Evolutionary conservation across 2,113 vertebrate species (phyloP).

Genomic region (Excalfactoria chinensis): DNA sequence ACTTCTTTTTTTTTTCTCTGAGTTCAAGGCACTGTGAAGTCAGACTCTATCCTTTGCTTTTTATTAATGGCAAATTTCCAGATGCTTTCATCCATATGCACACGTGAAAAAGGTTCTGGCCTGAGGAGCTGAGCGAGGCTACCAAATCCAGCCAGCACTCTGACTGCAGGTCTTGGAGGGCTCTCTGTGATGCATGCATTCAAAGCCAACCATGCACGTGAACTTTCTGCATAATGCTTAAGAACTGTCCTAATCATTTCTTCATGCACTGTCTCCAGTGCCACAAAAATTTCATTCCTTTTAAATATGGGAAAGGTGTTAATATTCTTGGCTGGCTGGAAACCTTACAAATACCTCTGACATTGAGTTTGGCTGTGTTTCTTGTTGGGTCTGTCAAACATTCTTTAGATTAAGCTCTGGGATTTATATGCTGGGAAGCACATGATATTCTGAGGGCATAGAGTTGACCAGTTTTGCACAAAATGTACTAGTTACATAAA

Average conservation of each 20-base stretch:
- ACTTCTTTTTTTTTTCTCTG: not conserved
- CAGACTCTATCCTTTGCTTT: not conserved
- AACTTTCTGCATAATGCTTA: not conserved
- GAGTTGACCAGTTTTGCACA: slow-evolving; percentile 56
- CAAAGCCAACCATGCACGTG: slow-evolving; percentile 27
- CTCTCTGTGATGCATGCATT: not conserved
- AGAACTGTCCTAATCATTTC: not conserved
- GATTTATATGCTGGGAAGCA: slow-evolving; percentile 73
- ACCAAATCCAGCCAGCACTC: not conserved
- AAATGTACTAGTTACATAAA: slow-evolving; percentile 15
- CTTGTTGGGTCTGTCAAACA: slow-evolving; percentile 73
- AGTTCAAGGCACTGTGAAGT: not conserved
- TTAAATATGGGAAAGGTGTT: slow-evolving; percentile 70
- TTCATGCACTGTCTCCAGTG: not conserved
- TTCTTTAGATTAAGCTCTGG: slow-evolving; percentile 72
- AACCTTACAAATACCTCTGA: slow-evolving; percentile 68
- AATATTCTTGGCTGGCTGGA: slow-evolving; percentile 65
- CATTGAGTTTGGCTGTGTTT: slow-evolving; percentile 72
- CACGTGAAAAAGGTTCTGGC: not conserved
- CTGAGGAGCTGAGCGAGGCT: not conserved
- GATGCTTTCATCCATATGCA: not conserved
- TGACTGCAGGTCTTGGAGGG: not conserved
- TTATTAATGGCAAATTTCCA: not conserved
- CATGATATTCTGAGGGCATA: slow-evolving; percentile 48
- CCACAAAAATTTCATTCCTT: slow-evolving; percentile 24